phyloP scores from a whole-genome alignment of 1,140 invertebrate genomes.

The Condylostylus longicornis region DNA sequence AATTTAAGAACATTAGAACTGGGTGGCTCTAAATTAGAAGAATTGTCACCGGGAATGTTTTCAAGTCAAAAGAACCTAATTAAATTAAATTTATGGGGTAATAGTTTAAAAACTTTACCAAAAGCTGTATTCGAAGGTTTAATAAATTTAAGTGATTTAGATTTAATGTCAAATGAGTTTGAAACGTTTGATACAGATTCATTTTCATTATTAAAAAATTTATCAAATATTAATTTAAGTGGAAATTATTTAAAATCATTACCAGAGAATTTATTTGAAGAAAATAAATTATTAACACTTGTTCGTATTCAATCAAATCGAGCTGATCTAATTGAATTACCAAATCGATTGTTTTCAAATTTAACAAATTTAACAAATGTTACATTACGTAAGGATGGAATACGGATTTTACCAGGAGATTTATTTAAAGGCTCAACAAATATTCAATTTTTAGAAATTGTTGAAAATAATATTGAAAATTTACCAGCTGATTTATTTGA shows the following conservation, averaged over 20 bases:
- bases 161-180: slow-evolving; percentile 45
- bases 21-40: slow-evolving; percentile 40
- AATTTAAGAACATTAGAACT: slow-evolving; percentile 44
- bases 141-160: slow-evolving; percentile 39
- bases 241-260: slow-evolving; percentile 42
- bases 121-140: slow-evolving; percentile 42
- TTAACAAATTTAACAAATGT: slow-evolving; percentile 37
- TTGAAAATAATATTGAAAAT: slow-evolving; percentile 37
- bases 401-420: slow-evolving; percentile 38
- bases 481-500: slow-evolving; percentile 40
- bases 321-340: slow-evolving; percentile 37
- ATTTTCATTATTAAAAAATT: slow-evolving; percentile 40
- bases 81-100: slow-evolving; percentile 46
- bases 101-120: slow-evolving; percentile 40
- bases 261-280: slow-evolving; percentile 41
- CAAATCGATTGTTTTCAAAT: slow-evolving; percentile 38
- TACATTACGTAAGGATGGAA: slow-evolving; percentile 6
- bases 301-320: slow-evolving; percentile 41
- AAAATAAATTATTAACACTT: slow-evolving; percentile 36
- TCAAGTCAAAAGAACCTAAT: slow-evolving; percentile 39
- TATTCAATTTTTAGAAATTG: slow-evolving; percentile 39
- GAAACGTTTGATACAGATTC: slow-evolving; percentile 38
- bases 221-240: slow-evolving; percentile 42
- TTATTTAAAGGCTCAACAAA: slow-evolving; percentile 39
- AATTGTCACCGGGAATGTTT: slow-evolving; percentile 42